Evolutionary conservation across 2,888 invertebrate genomes (phyloP).

Genomic region (Reticulitermes lucifugus): DNA sequence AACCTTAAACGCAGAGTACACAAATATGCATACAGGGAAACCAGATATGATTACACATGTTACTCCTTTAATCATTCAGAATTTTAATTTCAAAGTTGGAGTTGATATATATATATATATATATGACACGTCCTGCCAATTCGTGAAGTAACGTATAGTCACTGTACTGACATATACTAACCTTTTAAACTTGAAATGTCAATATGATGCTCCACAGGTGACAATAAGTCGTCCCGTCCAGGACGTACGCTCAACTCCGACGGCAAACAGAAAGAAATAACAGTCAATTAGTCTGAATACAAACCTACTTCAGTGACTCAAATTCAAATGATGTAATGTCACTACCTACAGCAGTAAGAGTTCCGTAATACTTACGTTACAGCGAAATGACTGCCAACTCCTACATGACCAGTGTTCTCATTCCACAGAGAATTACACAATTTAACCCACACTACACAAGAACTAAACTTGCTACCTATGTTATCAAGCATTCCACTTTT

Average conservation of each 20-base stretch:
- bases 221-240: slow-evolving; percentile 9
- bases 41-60: too few relatives aligned
- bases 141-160: too few relatives aligned
- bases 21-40: too few relatives aligned
- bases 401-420: slow-evolving; percentile 20
- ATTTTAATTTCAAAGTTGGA: not conserved
- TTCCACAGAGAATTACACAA: slow-evolving; percentile 4
- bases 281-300: slow-evolving; percentile 3
- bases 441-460: slow-evolving; percentile 32
- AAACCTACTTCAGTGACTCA: not conserved
- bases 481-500: slow-evolving; percentile 10
- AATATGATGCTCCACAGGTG: slow-evolving; percentile 13
- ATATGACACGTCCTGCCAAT: not conserved
- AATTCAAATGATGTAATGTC: not conserved
- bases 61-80: too few relatives aligned
- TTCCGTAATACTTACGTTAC: not conserved
- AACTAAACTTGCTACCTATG: slow-evolving; percentile 26
- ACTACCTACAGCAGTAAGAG: not conserved
- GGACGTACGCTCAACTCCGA: slow-evolving; percentile 29
- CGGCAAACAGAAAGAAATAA: slow-evolving; percentile 20
- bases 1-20: too few relatives aligned
- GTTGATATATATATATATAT: not conserved
- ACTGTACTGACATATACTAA: slow-evolving; percentile 1
- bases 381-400: not conserved
- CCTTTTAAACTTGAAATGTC: slow-evolving; percentile 16